Evolutionary conservation across 1,140 invertebrate genomes (phyloP), one percentile per base, ranked within the genome.

Genomic region (Zaprionus taronus): DNA sequence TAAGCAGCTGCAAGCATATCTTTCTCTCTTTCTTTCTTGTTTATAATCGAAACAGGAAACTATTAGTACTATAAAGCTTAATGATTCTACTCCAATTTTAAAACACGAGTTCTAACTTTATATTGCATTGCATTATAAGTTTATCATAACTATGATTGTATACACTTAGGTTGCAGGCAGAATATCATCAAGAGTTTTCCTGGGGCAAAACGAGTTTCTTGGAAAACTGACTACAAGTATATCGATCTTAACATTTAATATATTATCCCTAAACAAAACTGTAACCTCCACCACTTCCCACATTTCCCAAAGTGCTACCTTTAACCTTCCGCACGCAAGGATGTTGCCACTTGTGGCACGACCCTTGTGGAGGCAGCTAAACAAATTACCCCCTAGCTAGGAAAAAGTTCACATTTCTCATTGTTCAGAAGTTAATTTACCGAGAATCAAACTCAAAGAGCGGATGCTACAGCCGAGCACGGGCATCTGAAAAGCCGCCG

Each of bases 371-470:
- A n/a, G 14, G 20, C 12, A 14, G 12, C 55, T 44, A 79, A 71
- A 84, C 84, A 87, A 84, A 81, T 62, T 56, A 81, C 75, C 85
- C 85, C 81, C 56, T 62, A 81, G 72, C 47, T 63, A 44, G 24
- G 24, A 24, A 9, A 57, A 69, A 71, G 75, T 77, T 87, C 70
- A 44, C 41, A 28, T 71, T 71, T 63, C 66, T 89, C 83, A 56
- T 71, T 47, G n/a, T 77, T 61, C 60, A 89, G 63, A 91, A 91
- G 89, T 91, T 91, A 91, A 91, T 91, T 91, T 91, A 82, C 89
- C 77, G 89, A 91, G 89, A 91, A 91, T 91, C 89, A 91, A 91
- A 77, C 89, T 83, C 71, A 76, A 89, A 71, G 20, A 68, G 81
- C 81, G 84, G 84, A 84, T 79, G 79, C 73, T 14, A 38, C 66